Evolutionary conservation across 2,113 vertebrate genomes (phyloP), one percentile per base, ranked within the genome.

Genomic region (Ibidorhyncha struthersii): DNA sequence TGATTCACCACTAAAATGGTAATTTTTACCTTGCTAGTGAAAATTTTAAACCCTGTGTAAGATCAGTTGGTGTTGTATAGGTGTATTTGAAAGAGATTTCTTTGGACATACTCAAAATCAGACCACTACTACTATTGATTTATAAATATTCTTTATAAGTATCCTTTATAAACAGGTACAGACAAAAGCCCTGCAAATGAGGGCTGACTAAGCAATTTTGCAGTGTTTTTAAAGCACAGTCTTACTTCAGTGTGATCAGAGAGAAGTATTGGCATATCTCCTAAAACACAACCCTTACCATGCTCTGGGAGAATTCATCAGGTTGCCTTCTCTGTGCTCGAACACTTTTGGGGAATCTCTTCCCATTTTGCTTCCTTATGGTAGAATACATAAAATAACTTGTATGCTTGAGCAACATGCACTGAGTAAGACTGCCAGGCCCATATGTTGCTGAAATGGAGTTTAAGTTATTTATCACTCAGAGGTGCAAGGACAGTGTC

Each of bases 21-120:
- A 23, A 32, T 73, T 97, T 98, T 91, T 67, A 71, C 65, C 56
- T 92, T 81, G 17, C 55, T 79, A 88, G 47, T 90, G 47, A 87
- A 92, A 67, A 82, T 73, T 91, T 89, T 82, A 96, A 77, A 84
- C 3, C 10, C 9, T 50, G 0, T 56, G 53, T 52, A 55, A 86
- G 18, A 53, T 55, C 9, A 41, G 4, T 41, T 69, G 25, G 13
- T 94, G 14, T 25, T 72, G 26, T 81, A 30, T 32, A 26, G 25
- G 53, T 0, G 5, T 41, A 74, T 65, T 71, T 63, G 15, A 89
- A 43, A 66, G 4, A 67, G 12, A 1, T 29, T 29, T 40, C 85
- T 78, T 45, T 36, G 7, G 14, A 18, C n/a, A 7, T 52, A 47
- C 14, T 81, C 25, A 78, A 52, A 96, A 50, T 38, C 7, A 43